Conservation (phyloP, 1,140 invertebrate species). For the Drusus annulatus region DNA sequence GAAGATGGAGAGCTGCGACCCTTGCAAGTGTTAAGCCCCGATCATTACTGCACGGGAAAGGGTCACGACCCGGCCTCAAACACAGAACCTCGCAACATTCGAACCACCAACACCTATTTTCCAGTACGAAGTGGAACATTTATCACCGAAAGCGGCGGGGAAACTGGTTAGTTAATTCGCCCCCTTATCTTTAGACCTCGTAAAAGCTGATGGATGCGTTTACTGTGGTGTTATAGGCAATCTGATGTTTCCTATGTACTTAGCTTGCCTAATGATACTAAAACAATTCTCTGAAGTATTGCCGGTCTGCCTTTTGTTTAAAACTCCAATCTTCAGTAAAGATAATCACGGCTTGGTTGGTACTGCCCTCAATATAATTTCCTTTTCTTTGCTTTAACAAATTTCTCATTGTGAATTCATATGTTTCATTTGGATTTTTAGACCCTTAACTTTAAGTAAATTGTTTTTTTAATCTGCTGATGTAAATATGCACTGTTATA, state of each 20-base stretch:
- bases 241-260: background rate
- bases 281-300: no score
- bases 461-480: no score
- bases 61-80: constrained; percentile 14
- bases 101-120: background rate
- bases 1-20: constrained; percentile 56
- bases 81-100: background rate
- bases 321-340: no score
- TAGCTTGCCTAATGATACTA: background rate
- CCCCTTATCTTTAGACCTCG: background rate
- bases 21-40: constrained; percentile 49
- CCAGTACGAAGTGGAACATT: background rate
- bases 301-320: no score
- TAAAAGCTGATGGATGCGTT: constrained; percentile 28
- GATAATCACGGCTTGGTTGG: no score
- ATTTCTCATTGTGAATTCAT: no score
- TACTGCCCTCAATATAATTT: no score
- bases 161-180: background rate
- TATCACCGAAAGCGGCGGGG: background rate
- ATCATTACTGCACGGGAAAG: constrained; percentile 16
- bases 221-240: background rate
- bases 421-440: no score
- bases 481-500: no score
- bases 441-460: no score
- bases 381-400: no score